Evolutionary conservation across 2,113 vertebrate species (phyloP), one percentile per base, ranked within the genome.

Genomic region (Galemys pyrenaicus): DNA sequence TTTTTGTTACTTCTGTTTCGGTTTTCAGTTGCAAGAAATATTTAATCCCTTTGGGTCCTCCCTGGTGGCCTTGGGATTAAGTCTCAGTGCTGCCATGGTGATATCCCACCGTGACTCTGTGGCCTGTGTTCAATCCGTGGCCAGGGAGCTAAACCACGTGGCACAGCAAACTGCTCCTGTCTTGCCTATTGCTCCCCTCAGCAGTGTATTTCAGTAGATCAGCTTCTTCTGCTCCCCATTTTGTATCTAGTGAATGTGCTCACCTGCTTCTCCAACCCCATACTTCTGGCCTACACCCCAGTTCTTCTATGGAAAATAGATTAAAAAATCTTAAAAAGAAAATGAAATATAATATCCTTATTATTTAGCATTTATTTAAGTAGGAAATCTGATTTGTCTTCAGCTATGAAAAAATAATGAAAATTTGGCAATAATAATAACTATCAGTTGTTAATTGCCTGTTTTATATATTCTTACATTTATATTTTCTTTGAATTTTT

Each of bases 401-500:
- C 16, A 94, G n/a, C 24, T 78, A 16, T 87, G 86, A 83, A 87
- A 51, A 62, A n/a, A 90, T 30, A 87, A 94, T 79, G 24, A 87
- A 93, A 82, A 70, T 84, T 54, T 79, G 64, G 8, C 58, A 58
- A 0, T 94, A 58, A n/a, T 77, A 71, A 44, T 73, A 77, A 41
- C 46, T 54, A 8, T 60, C 10, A 85, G 80, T 84, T 92, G 60
- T 41, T 49, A 17, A 85, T 73, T 79, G 26, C 37, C 35, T 65
- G 6, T 22, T 82, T 60, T 94, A 44, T 10, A 20, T 80, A 49
- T 24, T 41, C 20, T 56, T 56, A 56, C 7, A 92, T 96, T 89
- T 92, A 22, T 80, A 24, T 80, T 85, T 85, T 92, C 24, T 37
- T 89, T 89, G 37, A 89, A 65, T 81, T 92, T 86, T 9, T 75